Percentiles rank a stretch among this genome's conserved stretches.
phyloP scores from a whole-genome alignment of 2,113 vertebrate genomes.

The Stegastes partitus region DNA sequence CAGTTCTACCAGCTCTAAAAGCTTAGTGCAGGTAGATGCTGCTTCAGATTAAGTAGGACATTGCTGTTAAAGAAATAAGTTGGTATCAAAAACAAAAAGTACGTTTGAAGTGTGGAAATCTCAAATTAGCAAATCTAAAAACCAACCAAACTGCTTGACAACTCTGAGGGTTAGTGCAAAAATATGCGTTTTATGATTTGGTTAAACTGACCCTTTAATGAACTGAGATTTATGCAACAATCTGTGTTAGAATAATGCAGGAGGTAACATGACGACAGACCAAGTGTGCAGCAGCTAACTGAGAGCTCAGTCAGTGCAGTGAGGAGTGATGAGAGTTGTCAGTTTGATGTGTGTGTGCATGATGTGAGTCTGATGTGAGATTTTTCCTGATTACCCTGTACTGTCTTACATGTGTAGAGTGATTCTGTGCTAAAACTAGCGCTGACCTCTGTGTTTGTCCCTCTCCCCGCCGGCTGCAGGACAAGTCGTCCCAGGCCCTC shows the following conservation, averaged over 20 bases:
- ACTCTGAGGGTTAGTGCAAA: not conserved
- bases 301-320: constrained; percentile 24
- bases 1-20: too few relatives aligned
- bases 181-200: not conserved
- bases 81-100: too few relatives aligned
- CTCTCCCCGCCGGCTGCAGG: constrained; percentile 81
- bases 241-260: constrained; percentile 3
- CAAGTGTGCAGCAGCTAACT: constrained; percentile 2
- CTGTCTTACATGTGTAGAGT: constrained; percentile 25
- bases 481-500: constrained; percentile 98
- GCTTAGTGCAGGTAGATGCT: too few relatives aligned
- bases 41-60: too few relatives aligned
- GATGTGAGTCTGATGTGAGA: constrained; percentile 6
- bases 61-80: too few relatives aligned
- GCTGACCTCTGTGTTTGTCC: constrained; percentile 73
- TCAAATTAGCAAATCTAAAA: not conserved
- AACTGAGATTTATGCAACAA: not conserved
- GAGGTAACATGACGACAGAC: constrained; percentile 14
- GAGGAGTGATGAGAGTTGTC: constrained; percentile 21
- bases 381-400: not conserved
- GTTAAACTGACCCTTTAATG: constrained; percentile 14
- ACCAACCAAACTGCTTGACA: too few relatives aligned
- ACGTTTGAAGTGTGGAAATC: not conserved
- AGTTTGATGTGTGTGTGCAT: constrained; percentile 36
- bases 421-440: constrained; percentile 11